Conservation (phyloP, 1,140 invertebrate genomes). For the Drosophila tropicalis region DNA sequence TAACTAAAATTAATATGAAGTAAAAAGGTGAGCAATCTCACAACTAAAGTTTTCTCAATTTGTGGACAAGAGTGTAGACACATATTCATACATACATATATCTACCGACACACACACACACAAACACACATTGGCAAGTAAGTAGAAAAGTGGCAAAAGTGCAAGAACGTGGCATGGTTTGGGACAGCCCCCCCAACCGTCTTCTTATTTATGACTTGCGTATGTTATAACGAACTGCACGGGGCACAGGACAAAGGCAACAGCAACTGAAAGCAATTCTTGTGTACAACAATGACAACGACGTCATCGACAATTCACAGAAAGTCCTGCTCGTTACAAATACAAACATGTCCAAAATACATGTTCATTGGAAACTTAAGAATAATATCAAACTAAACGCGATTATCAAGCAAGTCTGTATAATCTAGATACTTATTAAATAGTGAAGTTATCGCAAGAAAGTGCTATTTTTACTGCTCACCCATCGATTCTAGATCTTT, state of each 20-base stretch:
- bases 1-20: too few species aligned
- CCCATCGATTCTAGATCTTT: too few species aligned
- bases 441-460: too few species aligned
- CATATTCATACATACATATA: slow-evolving; percentile 1
- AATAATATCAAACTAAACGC: slow-evolving; percentile 13
- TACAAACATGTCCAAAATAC: background rate
- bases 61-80: too few species aligned
- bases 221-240: slow-evolving; percentile 74
- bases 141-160: slow-evolving; percentile 72
- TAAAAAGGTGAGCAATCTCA: too few species aligned
- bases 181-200: background rate
- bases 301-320: slow-evolving; percentile 38
- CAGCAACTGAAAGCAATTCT: slow-evolving; percentile 63
- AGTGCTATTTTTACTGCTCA: too few species aligned
- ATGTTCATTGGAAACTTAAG: background rate
- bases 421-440: too few species aligned
- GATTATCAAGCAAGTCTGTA: background rate
- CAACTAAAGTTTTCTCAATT: too few species aligned
- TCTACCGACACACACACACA: background rate
- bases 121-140: slow-evolving; percentile 47
- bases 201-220: slow-evolving; percentile 79
- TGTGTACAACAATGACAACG: slow-evolving; percentile 64
- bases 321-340: slow-evolving; percentile 41
- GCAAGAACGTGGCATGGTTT: slow-evolving; percentile 69
- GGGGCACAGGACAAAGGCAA: slow-evolving; percentile 19